Conservation (phyloP, 2,113 vertebrate genomes). For the Scolopax mira region DNA sequence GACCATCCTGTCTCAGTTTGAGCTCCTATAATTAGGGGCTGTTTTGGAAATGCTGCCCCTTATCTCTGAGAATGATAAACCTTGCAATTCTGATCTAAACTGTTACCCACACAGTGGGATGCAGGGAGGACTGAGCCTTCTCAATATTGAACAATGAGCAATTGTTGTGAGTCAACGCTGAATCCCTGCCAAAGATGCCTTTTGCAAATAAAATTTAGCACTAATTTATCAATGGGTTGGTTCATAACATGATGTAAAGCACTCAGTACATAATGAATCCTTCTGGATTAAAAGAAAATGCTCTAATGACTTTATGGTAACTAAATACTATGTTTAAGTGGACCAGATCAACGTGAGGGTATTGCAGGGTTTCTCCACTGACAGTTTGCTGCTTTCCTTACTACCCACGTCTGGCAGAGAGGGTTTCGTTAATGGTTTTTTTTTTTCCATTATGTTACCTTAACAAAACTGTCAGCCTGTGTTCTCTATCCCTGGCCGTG, state of each 20-base stretch:
- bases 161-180: conserved; percentile 19
- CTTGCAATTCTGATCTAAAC: background rate
- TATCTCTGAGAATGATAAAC: background rate
- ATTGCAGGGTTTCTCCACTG: background rate
- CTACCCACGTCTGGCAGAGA: background rate
- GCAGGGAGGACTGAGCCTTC: background rate
- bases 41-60: background rate
- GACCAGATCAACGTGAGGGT: background rate
- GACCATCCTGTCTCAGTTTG: background rate
- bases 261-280: conserved; percentile 3
- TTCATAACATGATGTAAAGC: conserved; percentile 14
- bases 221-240: conserved; percentile 33
- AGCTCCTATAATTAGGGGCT: background rate
- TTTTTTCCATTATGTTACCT: background rate
- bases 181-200: conserved; percentile 35
- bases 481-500: background rate
- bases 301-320: background rate
- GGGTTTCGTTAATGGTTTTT: background rate
- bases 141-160: background rate
- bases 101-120: background rate
- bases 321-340: background rate
- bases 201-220: conserved; percentile 42
- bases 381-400: background rate
- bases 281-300: background rate
- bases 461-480: background rate